Evolutionary conservation across 2,797 vertebrate species (phyloP).

Genomic region (Tokudaia muenninki): DNA sequence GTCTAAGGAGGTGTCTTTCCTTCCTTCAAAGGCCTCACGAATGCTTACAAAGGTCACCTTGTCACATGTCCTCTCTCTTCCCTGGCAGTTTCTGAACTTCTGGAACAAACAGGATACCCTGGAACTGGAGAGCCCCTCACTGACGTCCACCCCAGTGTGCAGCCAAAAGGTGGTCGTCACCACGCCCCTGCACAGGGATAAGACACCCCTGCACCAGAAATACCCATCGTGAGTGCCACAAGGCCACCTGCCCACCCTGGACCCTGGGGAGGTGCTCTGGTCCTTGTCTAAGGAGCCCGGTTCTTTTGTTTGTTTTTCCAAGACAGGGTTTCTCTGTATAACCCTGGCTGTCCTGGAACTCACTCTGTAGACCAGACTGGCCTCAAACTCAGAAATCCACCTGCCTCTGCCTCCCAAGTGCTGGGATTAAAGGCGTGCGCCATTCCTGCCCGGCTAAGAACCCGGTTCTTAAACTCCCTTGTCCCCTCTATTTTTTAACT

Average conservation of each 20-base stretch:
- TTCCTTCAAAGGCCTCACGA: neutral
- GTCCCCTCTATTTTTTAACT: neutral
- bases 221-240: constrained; percentile 91
- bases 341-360: no score
- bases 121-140: constrained; percentile 96
- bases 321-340: no score
- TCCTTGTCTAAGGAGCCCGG: neutral
- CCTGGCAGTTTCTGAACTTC: constrained; percentile 96
- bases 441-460: no score
- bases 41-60: neutral
- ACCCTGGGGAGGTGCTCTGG: neutral
- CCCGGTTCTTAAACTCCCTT: neutral
- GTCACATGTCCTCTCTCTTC: constrained; percentile 46
- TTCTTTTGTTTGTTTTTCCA: neutral
- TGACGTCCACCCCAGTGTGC: constrained; percentile 98
- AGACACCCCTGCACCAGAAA: constrained; percentile 96
- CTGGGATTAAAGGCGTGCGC: no score
- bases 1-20: neutral
- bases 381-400: no score
- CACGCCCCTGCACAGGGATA: constrained; percentile 97
- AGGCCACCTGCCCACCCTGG: neutral
- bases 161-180: constrained; percentile 97
- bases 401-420: no score
- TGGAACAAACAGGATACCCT: constrained; percentile 97
- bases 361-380: no score